A percentile compares a stretch with the other conserved stretches of the same genome.
Evolutionary conservation across 2,113 vertebrate genomes (phyloP).

Genomic region (Vireo altiloquus): DNA sequence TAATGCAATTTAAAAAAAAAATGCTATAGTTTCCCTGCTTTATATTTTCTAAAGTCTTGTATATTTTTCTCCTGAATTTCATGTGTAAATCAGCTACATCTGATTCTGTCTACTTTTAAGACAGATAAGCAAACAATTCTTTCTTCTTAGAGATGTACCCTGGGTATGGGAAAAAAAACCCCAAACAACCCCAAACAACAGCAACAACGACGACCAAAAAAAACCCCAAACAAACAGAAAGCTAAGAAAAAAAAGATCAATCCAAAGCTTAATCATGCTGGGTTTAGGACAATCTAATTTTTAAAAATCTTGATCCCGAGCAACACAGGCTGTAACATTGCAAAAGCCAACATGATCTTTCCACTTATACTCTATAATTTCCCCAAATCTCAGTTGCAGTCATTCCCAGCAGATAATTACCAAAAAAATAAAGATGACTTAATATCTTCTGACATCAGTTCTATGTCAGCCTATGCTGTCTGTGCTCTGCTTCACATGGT

Average conservation of each 20-base stretch:
- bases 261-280: not conserved
- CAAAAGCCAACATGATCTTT: not conserved
- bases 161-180: not conserved
- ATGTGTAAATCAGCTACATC: not conserved
- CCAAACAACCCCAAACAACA: not conserved
- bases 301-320: not conserved
- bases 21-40: not conserved
- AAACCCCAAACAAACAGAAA: not conserved
- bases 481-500: not conserved
- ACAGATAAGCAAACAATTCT: not conserved
- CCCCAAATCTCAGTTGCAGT: not conserved
- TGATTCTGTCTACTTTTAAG: not conserved
- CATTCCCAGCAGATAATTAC: not conserved
- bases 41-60: not conserved
- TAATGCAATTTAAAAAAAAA: not conserved
- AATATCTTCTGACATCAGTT: not conserved
- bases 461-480: not conserved
- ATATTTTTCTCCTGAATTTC: not conserved
- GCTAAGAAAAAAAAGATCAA: not conserved
- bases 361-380: not conserved
- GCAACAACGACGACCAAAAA: not conserved
- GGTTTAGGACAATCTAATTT: not conserved
- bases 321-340: not conserved
- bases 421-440: not conserved
- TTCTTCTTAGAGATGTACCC: not conserved